Conservation (phyloP, 2,888 invertebrate species). For the Sialis fuliginosa region DNA sequence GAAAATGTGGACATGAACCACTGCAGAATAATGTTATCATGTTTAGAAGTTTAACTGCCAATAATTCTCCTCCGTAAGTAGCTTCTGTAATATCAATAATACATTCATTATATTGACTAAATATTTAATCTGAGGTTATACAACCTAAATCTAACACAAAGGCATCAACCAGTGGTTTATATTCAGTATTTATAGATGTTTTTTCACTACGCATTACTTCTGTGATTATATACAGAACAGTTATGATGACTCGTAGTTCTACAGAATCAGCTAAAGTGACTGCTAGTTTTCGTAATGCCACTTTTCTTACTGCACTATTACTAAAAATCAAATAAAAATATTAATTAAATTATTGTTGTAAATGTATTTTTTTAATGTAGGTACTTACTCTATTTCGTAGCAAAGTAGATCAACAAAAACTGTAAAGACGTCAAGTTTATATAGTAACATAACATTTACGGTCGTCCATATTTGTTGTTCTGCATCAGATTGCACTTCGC, state of each 20-base stretch:
- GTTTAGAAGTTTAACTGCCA: conserved; percentile 76
- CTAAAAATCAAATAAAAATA: conserved; percentile 18
- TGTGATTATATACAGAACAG: conserved; percentile 85
- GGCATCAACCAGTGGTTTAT: conserved; percentile 29
- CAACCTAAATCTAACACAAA: conserved; percentile 24
- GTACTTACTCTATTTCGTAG: conserved; percentile 77
- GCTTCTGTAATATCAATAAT: conserved; percentile 18
- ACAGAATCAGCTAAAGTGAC: conserved; percentile 80
- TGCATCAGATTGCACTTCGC: conserved; percentile 79
- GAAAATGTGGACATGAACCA: conserved; percentile 90
- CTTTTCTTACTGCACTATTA: conserved; percentile 48
- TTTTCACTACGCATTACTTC: conserved; percentile 76
- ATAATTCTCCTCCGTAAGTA: conserved; percentile 57
- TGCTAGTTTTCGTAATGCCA: conserved; percentile 56
- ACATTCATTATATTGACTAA: no score
- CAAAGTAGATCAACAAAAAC: conserved; percentile 85
- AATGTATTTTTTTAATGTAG: background rate
- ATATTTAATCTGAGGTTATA: no score
- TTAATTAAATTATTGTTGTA: no score
- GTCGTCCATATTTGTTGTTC: conserved; percentile 75
- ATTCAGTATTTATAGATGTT: conserved; percentile 25
- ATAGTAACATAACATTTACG: conserved; percentile 71
- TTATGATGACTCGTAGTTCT: conserved; percentile 80
- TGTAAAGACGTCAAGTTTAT: conserved; percentile 76
- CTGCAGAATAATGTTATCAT: conserved; percentile 97